Conservation (phyloP, 2,888 invertebrate genomes). For the Lottia gigantea region DNA sequence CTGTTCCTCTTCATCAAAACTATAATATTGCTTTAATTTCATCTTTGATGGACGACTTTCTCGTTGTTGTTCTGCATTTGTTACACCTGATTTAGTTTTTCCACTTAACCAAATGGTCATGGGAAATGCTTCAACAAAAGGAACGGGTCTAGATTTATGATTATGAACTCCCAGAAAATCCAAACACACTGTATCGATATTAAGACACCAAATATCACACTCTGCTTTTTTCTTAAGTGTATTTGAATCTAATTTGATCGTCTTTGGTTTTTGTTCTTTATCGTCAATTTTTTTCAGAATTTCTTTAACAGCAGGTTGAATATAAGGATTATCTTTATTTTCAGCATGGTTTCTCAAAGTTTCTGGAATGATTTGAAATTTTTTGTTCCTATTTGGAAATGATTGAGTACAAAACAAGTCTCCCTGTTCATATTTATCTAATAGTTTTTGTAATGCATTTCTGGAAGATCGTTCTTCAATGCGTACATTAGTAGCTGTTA, state of each 20-base stretch:
- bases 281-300: slow-evolving; percentile 15
- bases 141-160: slow-evolving; percentile 64
- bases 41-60: slow-evolving; percentile 34
- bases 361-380: slow-evolving; percentile 36
- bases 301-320: slow-evolving; percentile 22
- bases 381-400: slow-evolving; percentile 48
- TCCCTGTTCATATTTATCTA: slow-evolving; percentile 82
- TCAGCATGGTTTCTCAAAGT: slow-evolving; percentile 48
- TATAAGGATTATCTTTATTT: slow-evolving; percentile 50
- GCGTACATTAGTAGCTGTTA: slow-evolving; percentile 78
- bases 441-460: slow-evolving; percentile 82
- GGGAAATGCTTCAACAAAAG: slow-evolving; percentile 77
- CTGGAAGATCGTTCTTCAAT: slow-evolving; percentile 72
- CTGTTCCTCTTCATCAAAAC: slow-evolving; percentile 9
- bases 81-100: not conserved
- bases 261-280: slow-evolving; percentile 16
- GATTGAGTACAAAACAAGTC: slow-evolving; percentile 74
- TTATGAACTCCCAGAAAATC: slow-evolving; percentile 89
- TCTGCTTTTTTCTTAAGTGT: slow-evolving; percentile 69
- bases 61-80: slow-evolving; percentile 11
- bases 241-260: slow-evolving; percentile 37
- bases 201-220: slow-evolving; percentile 87
- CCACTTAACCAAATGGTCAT: slow-evolving; percentile 83
- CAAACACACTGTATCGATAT: slow-evolving; percentile 91
- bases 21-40: slow-evolving; percentile 40